These are phyloP conservation scores for Junco hyemalis DNA, from an alignment of 2,113 vertebrate genomes.

Conservation along the genomic window DNA sequence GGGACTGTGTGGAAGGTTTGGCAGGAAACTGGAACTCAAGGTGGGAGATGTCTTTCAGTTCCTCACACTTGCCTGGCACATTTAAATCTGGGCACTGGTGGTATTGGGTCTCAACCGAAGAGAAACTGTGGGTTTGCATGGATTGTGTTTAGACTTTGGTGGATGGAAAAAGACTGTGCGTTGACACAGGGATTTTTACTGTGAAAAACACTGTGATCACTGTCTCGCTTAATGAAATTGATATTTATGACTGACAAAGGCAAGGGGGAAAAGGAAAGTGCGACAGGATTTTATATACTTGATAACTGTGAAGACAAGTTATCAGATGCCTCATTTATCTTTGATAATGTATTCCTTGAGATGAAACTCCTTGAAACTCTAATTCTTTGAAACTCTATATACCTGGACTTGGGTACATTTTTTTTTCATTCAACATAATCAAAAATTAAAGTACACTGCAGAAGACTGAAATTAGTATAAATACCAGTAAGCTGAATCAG, in stretches of 20 bases:
- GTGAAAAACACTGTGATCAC: not conserved
- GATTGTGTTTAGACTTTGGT: not conserved
- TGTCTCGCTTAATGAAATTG: not conserved
- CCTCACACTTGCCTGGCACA: not conserved
- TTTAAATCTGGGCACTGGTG: not conserved
- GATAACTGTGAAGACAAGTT: not conserved
- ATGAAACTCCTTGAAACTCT: not conserved
- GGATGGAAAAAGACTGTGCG: not conserved
- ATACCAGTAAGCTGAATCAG: not conserved
- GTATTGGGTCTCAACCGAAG: not conserved
- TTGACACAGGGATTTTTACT: slow-evolving; percentile 14
- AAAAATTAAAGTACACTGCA: not conserved
- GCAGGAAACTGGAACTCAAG: not conserved
- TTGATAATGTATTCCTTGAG: not conserved
- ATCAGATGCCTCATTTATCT: not conserved
- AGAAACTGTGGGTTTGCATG: not conserved
- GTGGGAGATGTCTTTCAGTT: not conserved
- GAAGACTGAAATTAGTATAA: not conserved
- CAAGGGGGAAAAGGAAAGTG: not conserved
- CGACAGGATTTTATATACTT: not conserved
- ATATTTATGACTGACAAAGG: not conserved
- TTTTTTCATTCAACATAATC: not conserved
- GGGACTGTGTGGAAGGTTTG: not conserved
- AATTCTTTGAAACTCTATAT: not conserved
- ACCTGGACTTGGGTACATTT: not conserved